A percentile compares a stretch with the other conserved stretches of the same genome.
phyloP scores from a whole-genome alignment of 2,797 vertebrate species.

The Cephalopachus bancanus region DNA sequence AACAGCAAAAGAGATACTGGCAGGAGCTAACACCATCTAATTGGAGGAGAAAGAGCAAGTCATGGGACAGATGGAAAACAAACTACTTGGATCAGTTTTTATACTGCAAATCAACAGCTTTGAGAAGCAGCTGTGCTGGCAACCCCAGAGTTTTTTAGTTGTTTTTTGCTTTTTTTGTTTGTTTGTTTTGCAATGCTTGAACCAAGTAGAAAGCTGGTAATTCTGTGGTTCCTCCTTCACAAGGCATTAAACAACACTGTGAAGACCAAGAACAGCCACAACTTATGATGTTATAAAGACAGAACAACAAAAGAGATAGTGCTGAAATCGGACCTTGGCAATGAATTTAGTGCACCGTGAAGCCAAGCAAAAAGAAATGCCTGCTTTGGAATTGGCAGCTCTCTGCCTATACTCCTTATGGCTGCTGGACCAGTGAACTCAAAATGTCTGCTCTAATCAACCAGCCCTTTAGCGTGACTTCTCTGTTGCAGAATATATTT shows the following conservation, averaged over 20 bases:
- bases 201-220: not conserved
- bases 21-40: not conserved
- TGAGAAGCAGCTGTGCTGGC: conserved; percentile 64
- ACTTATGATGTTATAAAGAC: not conserved
- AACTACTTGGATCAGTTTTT: conserved; percentile 68
- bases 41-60: conserved; percentile 21
- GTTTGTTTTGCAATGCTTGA: not conserved
- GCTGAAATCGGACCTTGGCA: not conserved
- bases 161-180: no score
- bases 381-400: conserved; percentile 27
- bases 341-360: not conserved
- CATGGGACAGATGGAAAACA: conserved; percentile 50
- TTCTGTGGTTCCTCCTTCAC: not conserved
- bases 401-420: not conserved
- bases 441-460: conserved; percentile 49
- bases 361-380: not conserved
- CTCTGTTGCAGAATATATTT: conserved; percentile 47
- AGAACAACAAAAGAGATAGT: not conserved
- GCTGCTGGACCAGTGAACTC: conserved; percentile 25
- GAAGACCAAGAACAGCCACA: not conserved
- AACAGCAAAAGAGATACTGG: not conserved
- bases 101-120: conserved; percentile 57
- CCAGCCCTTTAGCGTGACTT: not conserved
- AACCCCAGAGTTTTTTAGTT: not conserved
- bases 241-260: not conserved